A percentile compares a stretch with the other conserved stretches of the same genome.
These are phyloP conservation scores for Caenorhabditis angaria DNA, from an alignment of 2,888 invertebrate genomes.

Conservation along the genomic window DNA sequence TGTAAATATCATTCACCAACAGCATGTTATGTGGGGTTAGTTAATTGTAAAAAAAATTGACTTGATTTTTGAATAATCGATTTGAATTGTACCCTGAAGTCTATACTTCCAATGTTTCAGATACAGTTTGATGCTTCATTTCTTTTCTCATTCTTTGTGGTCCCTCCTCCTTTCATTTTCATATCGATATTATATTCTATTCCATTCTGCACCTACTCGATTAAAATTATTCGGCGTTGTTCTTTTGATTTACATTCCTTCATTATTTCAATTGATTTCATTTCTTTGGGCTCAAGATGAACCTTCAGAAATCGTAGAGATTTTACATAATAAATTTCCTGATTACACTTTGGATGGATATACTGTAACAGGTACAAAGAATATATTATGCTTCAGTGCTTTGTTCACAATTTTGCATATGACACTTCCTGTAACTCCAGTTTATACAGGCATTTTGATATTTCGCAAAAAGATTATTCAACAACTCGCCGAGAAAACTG, in stretches of 20 bases:
- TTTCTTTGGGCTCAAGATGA: slow-evolving; percentile 6
- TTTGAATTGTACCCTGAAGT: too few relatives aligned
- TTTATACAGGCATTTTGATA: slow-evolving; percentile 31
- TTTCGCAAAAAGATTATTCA: slow-evolving; percentile 30
- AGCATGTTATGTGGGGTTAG: slow-evolving; percentile 12
- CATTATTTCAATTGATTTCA: slow-evolving; percentile 8
- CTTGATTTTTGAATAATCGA: too few relatives aligned
- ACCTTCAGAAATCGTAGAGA: not conserved
- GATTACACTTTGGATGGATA: slow-evolving; percentile 11
- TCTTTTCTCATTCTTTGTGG: slow-evolving; percentile 11
- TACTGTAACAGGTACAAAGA: slow-evolving; percentile 15
- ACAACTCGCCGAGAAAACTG: slow-evolving; percentile 20
- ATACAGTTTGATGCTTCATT: slow-evolving; percentile 12
- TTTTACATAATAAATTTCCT: slow-evolving; percentile 7
- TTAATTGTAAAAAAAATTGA: too few relatives aligned
- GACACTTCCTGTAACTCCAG: slow-evolving; percentile 27
- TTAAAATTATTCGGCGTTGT: not conserved
- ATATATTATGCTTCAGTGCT: slow-evolving; percentile 10
- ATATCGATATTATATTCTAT: slow-evolving; percentile 15
- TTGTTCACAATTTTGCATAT: slow-evolving; percentile 26
- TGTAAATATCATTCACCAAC: slow-evolving; percentile 1
- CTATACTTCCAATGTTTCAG: too few relatives aligned
- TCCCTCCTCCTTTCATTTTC: slow-evolving; percentile 14
- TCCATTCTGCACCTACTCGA: not conserved
- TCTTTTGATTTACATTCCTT: slow-evolving; percentile 1